Evolutionary conservation across 2,888 invertebrate genomes (phyloP), one percentile per base, ranked within the genome.

Genomic region (Clanis bilineata): DNA sequence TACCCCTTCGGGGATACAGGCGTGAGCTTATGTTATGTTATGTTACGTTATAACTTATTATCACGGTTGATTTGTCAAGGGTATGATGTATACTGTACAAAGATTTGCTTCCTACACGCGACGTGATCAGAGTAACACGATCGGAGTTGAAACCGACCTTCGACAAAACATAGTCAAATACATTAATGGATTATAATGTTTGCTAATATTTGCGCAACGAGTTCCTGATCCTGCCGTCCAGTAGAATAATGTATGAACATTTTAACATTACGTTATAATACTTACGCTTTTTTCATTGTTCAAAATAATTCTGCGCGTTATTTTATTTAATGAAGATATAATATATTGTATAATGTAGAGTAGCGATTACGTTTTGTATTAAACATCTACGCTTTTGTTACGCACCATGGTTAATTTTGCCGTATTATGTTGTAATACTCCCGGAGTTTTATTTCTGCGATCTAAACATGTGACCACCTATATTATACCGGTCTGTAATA

Each of bases 141-240:
- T 65, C 58, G 54, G n/a, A n/a, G n/a, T 57, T 57, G 44, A 44
- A 60, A 45, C 57, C 63, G 71, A 65, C 76, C 75, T 75, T 45
- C 45, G 36, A 22, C 18, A 5, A 6, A 47, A 45, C 23, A 38
- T 45, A 28, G 41, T 9, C 57, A 38, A 45, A 57, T 45, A 36
- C 1, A 57, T 23, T 47, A 57, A 45, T 36, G 21, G 2, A 44
- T 57, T 18, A 32, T 36, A 5, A 18, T 18, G 28, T 36, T 15
- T 2, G 12, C 36, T 6, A 43, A n/a, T 57, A 44, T 32, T 32
- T 45, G 12, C 21, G 12, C 21, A 43, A n/a, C 43, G 22, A 25
- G n/a, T 18, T 18, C 7, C 18, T 6, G 18, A 18, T 6, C 18
- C 7, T 41, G 18, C 7, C 41, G 18, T 41, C 7, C 2, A 41